Percentiles rank a stretch among this genome's conserved stretches.
Evolutionary conservation across 2,888 invertebrate species (phyloP).

Genomic region (Standfussiana lucernea): DNA sequence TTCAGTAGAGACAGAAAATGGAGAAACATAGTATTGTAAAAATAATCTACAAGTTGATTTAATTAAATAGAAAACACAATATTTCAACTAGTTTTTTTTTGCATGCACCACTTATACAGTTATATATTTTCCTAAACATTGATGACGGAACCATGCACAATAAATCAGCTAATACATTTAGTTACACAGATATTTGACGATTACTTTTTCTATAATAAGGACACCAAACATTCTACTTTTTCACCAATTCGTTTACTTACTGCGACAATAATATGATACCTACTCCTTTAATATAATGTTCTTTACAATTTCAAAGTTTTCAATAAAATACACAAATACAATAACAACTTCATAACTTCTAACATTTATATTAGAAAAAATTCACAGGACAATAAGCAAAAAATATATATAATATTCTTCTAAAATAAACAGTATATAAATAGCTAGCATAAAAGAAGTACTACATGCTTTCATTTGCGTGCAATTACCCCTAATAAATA

Average conservation of each 20-base stretch:
- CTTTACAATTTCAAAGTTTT: neutral
- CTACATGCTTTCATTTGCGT: constrained; percentile 35
- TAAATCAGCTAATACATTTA: constrained; percentile 17
- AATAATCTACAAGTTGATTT: neutral
- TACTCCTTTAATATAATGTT: neutral
- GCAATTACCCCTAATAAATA: constrained; percentile 22
- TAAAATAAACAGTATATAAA: constrained; percentile 20
- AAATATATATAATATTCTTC: too few relatives aligned
- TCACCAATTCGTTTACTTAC: neutral
- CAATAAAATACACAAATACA: constrained; percentile 9
- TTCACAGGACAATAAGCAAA: constrained; percentile 28
- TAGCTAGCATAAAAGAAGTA: constrained; percentile 1
- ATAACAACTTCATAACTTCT: constrained; percentile 44
- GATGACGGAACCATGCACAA: constrained; percentile 37
- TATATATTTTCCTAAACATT: neutral
- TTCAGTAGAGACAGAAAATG: neutral
- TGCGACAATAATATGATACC: neutral
- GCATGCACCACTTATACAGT: constrained; percentile 34
- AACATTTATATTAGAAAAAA: constrained; percentile 6
- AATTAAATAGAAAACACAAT: neutral
- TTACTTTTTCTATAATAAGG: neutral
- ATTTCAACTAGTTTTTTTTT: neutral
- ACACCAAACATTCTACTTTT: neutral
- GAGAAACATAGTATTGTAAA: neutral
- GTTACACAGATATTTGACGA: neutral